These are phyloP conservation scores for Ormyrus pomaceus DNA, from an alignment of 2,888 invertebrate species.

Conservation along the genomic window DNA sequence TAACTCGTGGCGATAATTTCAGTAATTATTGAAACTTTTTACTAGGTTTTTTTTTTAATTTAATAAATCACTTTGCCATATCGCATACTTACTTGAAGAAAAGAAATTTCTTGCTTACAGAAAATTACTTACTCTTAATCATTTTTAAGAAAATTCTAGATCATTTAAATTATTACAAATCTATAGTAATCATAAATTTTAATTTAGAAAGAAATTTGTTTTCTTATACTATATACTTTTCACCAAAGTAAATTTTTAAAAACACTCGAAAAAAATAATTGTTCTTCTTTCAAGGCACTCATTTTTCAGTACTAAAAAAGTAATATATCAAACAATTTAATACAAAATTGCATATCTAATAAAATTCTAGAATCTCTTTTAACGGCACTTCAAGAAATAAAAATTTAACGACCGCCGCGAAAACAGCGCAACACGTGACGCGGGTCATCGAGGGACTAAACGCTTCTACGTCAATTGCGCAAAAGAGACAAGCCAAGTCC, in stretches of 20 bases:
- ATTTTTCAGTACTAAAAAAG: no score
- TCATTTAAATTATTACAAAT: no score
- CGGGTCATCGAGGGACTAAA: neutral
- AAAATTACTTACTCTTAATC: no score
- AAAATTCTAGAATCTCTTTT: neutral
- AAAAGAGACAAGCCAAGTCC: slow-evolving; percentile 12
- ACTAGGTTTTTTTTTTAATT: neutral
- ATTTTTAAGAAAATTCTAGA: no score
- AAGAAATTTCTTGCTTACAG: no score
- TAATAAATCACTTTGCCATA: neutral
- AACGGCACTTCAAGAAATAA: slow-evolving; percentile 1
- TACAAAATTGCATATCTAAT: neutral
- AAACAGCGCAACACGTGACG: neutral
- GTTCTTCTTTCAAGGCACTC: no score
- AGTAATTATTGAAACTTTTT: slow-evolving; percentile 11
- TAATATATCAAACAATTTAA: neutral
- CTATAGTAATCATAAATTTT: no score
- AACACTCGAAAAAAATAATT: no score
- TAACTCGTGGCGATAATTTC: neutral
- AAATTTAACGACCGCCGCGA: slow-evolving; percentile 10
- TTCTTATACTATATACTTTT: no score
- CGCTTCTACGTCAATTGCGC: slow-evolving; percentile 11
- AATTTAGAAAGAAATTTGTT: no score
- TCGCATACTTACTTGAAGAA: no score
- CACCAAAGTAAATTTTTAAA: no score